Evolutionary conservation across 2,797 vertebrate genomes (phyloP), one percentile per base, ranked within the genome.

Genomic region (Poeciliopsis gracilis): DNA sequence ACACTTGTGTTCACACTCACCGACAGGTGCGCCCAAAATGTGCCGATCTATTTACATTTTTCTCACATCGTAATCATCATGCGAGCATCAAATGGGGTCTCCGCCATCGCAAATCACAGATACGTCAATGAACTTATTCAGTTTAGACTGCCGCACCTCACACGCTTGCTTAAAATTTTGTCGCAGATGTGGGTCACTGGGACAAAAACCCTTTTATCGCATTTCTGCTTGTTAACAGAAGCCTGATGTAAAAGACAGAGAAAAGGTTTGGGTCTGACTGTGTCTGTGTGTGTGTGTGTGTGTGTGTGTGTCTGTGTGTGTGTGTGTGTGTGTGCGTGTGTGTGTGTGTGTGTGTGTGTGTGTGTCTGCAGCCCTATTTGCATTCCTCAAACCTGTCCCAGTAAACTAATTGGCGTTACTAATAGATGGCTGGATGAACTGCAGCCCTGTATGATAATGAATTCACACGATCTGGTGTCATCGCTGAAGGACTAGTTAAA

Each of bases 321-420:
- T 86, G 5, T 43, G 38, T 41, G 11, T 80, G 81, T 86, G 86
- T 84, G 86, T 77, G 79, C 88, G 73, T 88, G 73, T 82, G 84
- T 86, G 83, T 86, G 45, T 6, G 47, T 20, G 47, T 78, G 82
- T 86, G 86, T 83, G 86, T 77, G 80, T 88, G 73, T 88, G 73
- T 83, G 83, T 87, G 83, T 86, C 88, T 67, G 63, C 20, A 76
- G 73, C 75, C 90, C 86, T 49, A 86, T 92, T 92, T 89, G 91
- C 89, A 89, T 89, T 87, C 79, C 51, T 78, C 86, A 87, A 93
- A 95, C 86, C 92, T 86, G 93, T 93, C 95, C 93, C 91, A 95
- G 91, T 95, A 95, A 96, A 95, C 93, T 95, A 96, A 95, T 95
- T 96, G 95, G 92, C 94, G 94, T 96, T 92, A 96, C 94, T 95